phyloP scores from a whole-genome alignment of 2,888 invertebrate genomes.

The Hypsopygia costalis region DNA sequence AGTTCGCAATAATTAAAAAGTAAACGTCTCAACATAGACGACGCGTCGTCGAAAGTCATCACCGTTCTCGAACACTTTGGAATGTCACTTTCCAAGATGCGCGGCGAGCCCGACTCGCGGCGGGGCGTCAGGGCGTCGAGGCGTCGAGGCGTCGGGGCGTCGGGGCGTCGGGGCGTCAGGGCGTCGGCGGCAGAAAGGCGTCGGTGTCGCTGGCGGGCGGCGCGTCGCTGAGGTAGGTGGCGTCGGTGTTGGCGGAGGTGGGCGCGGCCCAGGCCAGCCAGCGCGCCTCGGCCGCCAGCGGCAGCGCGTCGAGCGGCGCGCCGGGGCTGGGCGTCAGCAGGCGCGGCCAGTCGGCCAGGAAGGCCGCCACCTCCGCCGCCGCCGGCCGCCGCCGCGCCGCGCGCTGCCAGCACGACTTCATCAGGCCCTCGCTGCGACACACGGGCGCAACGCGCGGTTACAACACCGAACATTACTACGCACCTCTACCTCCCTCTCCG shows the following conservation, averaged over 20 bases:
- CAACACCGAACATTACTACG: too few relatives aligned
- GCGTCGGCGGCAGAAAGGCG: conserved; percentile 31
- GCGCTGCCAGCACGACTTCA: conserved; percentile 90
- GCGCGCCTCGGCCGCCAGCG: conserved; percentile 75
- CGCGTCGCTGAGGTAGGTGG: conserved; percentile 57
- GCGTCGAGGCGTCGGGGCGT: too few relatives aligned
- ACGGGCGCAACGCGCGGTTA: too few relatives aligned
- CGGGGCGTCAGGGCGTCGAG: too few relatives aligned
- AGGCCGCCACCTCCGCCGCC: conserved; percentile 90
- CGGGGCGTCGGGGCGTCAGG: neutral
- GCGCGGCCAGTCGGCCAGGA: conserved; percentile 87
- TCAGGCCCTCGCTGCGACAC: conserved; percentile 84
- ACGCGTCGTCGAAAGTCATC: too few relatives aligned
- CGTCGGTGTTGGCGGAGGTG: conserved; percentile 34
- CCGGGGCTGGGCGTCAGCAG: conserved; percentile 90
- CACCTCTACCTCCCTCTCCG: too few relatives aligned
- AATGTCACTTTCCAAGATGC: too few relatives aligned
- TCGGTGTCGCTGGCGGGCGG: conserved; percentile 37
- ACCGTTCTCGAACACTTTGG: too few relatives aligned
- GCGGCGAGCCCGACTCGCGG: too few relatives aligned
- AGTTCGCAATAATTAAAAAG: too few relatives aligned
- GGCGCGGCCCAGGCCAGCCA: conserved; percentile 25
- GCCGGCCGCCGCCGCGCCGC: conserved; percentile 86
- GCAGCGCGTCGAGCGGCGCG: conserved; percentile 86
- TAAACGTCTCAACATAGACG: too few relatives aligned